Evolutionary conservation across 2,888 invertebrate species (phyloP).

Genomic region (Diarsia brunnea): DNA sequence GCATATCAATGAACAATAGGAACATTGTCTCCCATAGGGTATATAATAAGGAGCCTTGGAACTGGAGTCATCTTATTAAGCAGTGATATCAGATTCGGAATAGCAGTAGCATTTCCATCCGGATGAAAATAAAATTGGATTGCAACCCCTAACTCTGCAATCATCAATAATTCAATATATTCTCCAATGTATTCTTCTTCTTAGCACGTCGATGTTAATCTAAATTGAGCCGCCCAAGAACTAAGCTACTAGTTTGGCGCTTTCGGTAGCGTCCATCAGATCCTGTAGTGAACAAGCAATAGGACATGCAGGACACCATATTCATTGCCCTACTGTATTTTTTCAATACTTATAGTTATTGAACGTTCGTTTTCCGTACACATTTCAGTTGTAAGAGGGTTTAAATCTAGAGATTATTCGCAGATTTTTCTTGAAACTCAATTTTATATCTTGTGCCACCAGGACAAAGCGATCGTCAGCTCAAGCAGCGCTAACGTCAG

Average conservation of each 20-base stretch:
- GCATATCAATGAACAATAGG: background rate
- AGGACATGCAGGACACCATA: too few relatives aligned
- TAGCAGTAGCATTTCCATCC: background rate
- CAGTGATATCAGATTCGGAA: background rate
- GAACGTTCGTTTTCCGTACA: background rate
- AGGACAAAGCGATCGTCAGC: slow-evolving; percentile 89
- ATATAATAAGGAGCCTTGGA: background rate
- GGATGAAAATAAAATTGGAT: background rate
- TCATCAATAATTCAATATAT: too few relatives aligned
- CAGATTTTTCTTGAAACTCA: background rate
- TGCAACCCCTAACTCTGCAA: background rate
- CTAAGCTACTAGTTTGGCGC: too few relatives aligned
- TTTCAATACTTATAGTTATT: background rate
- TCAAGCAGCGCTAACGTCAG: slow-evolving; percentile 84
- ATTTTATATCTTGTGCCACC: slow-evolving; percentile 14
- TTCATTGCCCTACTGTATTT: background rate
- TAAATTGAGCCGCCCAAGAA: too few relatives aligned
- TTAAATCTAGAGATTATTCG: background rate
- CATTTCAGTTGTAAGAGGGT: background rate
- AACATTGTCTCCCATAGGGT: background rate
- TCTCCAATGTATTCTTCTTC: background rate
- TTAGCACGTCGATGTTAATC: too few relatives aligned
- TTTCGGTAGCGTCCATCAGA: too few relatives aligned
- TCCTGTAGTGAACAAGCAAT: too few relatives aligned
- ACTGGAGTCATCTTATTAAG: background rate